Percentiles rank a stretch among this genome's conserved stretches.
Conservation (phyloP, 1,140 invertebrate genomes). For the Mactra quadrangularis region DNA sequence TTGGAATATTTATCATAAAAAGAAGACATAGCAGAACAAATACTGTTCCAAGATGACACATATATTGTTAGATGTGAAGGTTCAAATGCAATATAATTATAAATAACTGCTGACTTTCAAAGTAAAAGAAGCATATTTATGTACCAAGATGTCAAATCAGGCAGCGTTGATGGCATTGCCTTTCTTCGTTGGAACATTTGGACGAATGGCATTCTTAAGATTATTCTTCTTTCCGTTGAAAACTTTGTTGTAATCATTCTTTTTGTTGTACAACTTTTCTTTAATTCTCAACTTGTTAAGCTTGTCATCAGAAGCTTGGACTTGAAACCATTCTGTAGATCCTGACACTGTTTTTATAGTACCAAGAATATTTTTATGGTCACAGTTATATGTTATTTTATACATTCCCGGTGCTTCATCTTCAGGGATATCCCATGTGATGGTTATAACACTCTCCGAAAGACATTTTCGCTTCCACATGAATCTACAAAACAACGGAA, state of each 20-base stretch:
- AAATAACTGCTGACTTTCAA: no score
- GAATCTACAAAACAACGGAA: constrained; percentile 78
- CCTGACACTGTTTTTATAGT: constrained; percentile 68
- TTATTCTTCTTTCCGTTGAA: no score
- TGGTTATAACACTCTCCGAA: constrained; percentile 88
- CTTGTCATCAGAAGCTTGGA: constrained; percentile 47
- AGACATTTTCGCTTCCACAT: constrained; percentile 71
- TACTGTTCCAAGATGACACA: no score
- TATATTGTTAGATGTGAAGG: no score
- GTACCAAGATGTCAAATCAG: no score
- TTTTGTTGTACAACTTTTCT: constrained; percentile 16
- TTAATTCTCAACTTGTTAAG: constrained; percentile 13
- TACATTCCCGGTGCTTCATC: constrained; percentile 89
- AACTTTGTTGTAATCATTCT: constrained; percentile 13
- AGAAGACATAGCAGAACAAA: no score
- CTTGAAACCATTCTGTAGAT: constrained; percentile 68
- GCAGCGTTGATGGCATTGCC: no score
- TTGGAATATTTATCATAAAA: no score
- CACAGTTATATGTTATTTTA: constrained; percentile 87
- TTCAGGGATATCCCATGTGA: constrained; percentile 90
- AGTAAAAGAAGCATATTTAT: no score
- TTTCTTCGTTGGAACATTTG: no score
- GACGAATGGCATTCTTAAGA: no score
- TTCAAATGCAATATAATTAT: no score
- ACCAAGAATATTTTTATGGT: constrained; percentile 70